A percentile compares a stretch with the other conserved stretches of the same genome.
These are phyloP conservation scores for Petrocephalus zakoni DNA, from an alignment of 2,113 vertebrate species.

Conservation along the genomic window DNA sequence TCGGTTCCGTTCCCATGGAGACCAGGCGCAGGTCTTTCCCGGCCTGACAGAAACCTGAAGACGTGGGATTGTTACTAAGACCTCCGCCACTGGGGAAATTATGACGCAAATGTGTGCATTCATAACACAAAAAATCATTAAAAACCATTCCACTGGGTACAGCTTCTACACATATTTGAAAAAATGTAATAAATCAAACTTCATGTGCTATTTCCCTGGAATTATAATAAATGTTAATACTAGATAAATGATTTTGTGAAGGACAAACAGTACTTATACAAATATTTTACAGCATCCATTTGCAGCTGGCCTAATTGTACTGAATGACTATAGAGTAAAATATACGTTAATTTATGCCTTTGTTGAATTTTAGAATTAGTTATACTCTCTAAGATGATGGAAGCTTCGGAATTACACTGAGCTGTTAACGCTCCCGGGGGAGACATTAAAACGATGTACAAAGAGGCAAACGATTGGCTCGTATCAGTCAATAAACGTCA, in stretches of 20 bases:
- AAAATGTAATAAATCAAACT: not conserved
- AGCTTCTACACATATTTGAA: not conserved
- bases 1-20: conserved; percentile 82
- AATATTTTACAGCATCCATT: not conserved
- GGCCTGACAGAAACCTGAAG: conserved; percentile 92
- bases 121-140: not conserved
- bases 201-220: not conserved
- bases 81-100: not conserved
- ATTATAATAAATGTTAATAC: not conserved
- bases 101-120: not conserved
- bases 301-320: not conserved
- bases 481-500: not conserved
- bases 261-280: not conserved
- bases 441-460: not conserved
- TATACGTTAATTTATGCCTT: not conserved
- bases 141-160: not conserved
- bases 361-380: not conserved
- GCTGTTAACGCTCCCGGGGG: not conserved
- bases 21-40: conserved; percentile 94
- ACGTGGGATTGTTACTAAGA: not conserved
- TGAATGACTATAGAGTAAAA: not conserved
- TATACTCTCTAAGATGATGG: not conserved
- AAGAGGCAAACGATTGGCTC: not conserved
- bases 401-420: not conserved
- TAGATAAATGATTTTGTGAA: not conserved